These are phyloP conservation scores for Siniperca chuatsi DNA, from an alignment of 2,113 vertebrate genomes.

Conservation along the genomic window DNA sequence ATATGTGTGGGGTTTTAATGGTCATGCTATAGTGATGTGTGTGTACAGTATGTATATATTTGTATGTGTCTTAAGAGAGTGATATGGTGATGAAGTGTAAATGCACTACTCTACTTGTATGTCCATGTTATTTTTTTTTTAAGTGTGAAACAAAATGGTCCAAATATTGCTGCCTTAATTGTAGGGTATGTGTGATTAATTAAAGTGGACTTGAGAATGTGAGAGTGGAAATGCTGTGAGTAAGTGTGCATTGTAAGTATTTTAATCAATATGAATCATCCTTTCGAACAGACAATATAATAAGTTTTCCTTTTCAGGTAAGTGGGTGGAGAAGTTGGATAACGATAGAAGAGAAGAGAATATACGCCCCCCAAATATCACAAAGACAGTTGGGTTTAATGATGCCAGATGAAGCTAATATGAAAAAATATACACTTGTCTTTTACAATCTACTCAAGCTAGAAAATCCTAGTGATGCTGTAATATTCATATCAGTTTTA, in stretches of 20 bases:
- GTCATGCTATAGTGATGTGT: not conserved
- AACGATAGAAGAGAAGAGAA: not conserved
- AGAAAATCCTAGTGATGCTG: not conserved
- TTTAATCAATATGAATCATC: constrained; percentile 34
- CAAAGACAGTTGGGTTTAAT: not conserved
- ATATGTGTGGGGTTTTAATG: not conserved
- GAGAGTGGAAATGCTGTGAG: not conserved
- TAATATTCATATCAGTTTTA: not conserved
- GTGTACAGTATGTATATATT: not conserved
- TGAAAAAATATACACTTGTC: not conserved
- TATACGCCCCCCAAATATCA: not conserved
- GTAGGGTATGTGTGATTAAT: not conserved
- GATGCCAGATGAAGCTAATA: not conserved
- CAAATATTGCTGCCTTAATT: not conserved
- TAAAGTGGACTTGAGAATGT: not conserved
- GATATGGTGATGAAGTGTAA: not conserved
- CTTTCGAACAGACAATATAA: not conserved
- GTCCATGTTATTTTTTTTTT: no score
- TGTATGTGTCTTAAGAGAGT: not conserved
- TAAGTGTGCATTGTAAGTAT: not conserved
- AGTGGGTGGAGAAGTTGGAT: not conserved
- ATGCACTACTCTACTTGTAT: not conserved
- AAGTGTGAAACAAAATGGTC: not conserved
- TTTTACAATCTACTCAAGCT: not conserved
- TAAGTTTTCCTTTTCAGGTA: constrained; percentile 5